These are phyloP conservation scores for Diachasmimorpha longicaudata DNA, from an alignment of 1,140 invertebrate genomes.

Conservation along the genomic window DNA sequence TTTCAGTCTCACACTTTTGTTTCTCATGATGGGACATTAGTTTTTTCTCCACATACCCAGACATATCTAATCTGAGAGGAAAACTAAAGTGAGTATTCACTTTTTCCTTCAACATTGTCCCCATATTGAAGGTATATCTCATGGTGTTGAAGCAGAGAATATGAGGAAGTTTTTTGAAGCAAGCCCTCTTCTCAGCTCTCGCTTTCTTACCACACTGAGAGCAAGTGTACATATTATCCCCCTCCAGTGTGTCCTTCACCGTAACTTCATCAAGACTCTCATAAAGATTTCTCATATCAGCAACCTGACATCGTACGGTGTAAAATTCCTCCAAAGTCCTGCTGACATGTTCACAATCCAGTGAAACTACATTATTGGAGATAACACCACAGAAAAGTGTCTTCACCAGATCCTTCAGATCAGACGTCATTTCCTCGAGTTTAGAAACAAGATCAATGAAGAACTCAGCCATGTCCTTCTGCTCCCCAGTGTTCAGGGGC, in stretches of 20 bases:
- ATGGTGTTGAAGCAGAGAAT: slow-evolving; percentile 97
- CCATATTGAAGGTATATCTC: slow-evolving; percentile 98
- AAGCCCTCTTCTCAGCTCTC: slow-evolving; percentile 91
- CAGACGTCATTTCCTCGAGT: slow-evolving; percentile 93
- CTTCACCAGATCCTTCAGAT: slow-evolving; percentile 89
- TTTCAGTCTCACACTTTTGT: background rate
- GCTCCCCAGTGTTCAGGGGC: slow-evolving; percentile 93
- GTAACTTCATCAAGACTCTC: slow-evolving; percentile 95
- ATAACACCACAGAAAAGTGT: slow-evolving; percentile 90
- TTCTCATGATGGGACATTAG: slow-evolving; percentile 82
- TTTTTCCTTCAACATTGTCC: slow-evolving; percentile 96
- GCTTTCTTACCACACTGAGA: slow-evolving; percentile 95
- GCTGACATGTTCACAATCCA: slow-evolving; percentile 93
- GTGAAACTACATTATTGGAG: slow-evolving; percentile 93
- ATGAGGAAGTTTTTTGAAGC: slow-evolving; percentile 91
- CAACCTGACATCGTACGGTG: slow-evolving; percentile 93
- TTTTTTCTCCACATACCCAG: slow-evolving; percentile 92
- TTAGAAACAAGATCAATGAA: slow-evolving; percentile 96
- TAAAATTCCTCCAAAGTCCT: slow-evolving; percentile 95
- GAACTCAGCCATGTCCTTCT: slow-evolving; percentile 98
- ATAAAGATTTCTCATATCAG: slow-evolving; percentile 94
- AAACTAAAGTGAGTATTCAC: slow-evolving; percentile 98
- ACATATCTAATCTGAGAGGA: slow-evolving; percentile 91
- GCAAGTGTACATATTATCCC: slow-evolving; percentile 97
- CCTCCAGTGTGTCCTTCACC: slow-evolving; percentile 94